These are phyloP conservation scores for Drosophila infuscata DNA, from an alignment of 2,888 invertebrate genomes.

Conservation along the genomic window DNA sequence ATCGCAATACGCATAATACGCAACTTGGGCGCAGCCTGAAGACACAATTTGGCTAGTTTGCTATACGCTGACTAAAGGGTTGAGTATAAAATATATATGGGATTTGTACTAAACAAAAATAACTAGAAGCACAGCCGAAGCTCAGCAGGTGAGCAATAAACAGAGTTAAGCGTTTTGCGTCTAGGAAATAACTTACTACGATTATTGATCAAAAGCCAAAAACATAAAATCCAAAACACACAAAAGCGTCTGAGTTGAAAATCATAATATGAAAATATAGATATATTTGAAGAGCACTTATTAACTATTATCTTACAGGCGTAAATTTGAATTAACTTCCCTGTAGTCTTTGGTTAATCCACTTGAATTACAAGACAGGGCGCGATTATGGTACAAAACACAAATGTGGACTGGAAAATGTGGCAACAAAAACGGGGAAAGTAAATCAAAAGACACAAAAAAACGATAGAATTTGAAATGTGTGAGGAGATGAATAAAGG, in stretches of 20 bases:
- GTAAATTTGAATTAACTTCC: conserved; percentile 77
- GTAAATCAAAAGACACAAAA: conserved; percentile 12
- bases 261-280: conserved; percentile 1
- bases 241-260: conserved; percentile 40
- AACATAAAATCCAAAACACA: conserved; percentile 12
- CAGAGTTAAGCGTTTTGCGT: conserved; percentile 39
- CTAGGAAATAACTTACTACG: conserved; percentile 17
- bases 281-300: conserved; percentile 9
- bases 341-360: conserved; percentile 72
- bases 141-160: conserved; percentile 28
- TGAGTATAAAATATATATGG: conserved; percentile 23
- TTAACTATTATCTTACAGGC: conserved; percentile 38
- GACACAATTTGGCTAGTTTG: conserved; percentile 40
- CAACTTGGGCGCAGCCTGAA: conserved; percentile 57
- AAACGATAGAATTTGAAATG: not conserved
- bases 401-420: conserved; percentile 47
- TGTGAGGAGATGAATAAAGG: conserved; percentile 40
- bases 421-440: conserved; percentile 39
- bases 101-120: conserved; percentile 19
- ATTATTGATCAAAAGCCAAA: conserved; percentile 37
- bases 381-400: conserved; percentile 43
- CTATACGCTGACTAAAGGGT: conserved; percentile 38
- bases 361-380: conserved; percentile 76
- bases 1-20: conserved; percentile 66
- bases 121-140: conserved; percentile 55